A percentile compares a stretch with the other conserved stretches of the same genome.
Conservation (phyloP, 2,113 vertebrate genomes). For the Chunga burmeisteri region DNA sequence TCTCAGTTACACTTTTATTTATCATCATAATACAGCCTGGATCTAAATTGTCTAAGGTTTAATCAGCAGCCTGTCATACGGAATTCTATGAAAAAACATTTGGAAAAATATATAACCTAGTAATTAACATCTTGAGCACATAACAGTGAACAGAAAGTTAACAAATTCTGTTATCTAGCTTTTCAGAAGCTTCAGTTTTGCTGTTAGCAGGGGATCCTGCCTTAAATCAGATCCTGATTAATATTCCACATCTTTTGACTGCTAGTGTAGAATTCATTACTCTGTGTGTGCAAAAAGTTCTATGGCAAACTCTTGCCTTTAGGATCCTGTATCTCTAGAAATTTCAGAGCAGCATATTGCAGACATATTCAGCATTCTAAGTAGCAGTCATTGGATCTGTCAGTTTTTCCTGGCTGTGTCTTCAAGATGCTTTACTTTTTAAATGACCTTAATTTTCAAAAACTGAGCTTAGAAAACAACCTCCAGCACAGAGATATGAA, state of each 20-base stretch:
- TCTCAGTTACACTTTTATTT: not conserved
- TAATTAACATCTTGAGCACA: not conserved
- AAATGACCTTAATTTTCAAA: not conserved
- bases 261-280: not conserved
- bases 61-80: not conserved
- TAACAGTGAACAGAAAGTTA: not conserved
- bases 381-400: not conserved
- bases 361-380: not conserved
- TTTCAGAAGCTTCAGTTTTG: not conserved
- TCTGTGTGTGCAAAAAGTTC: not conserved
- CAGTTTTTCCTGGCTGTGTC: not conserved
- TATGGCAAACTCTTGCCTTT: not conserved
- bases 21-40: not conserved
- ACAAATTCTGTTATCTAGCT: not conserved
- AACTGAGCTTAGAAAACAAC: not conserved
- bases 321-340: not conserved
- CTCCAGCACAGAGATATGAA: not conserved
- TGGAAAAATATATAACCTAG: not conserved
- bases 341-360: not conserved
- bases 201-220: not conserved
- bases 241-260: not conserved
- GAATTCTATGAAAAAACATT: not conserved
- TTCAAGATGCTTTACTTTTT: not conserved
- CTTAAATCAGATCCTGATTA: not conserved
- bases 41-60: not conserved